Evolutionary conservation across 1,140 invertebrate genomes (phyloP).

Genomic region (Euura lappo): DNA sequence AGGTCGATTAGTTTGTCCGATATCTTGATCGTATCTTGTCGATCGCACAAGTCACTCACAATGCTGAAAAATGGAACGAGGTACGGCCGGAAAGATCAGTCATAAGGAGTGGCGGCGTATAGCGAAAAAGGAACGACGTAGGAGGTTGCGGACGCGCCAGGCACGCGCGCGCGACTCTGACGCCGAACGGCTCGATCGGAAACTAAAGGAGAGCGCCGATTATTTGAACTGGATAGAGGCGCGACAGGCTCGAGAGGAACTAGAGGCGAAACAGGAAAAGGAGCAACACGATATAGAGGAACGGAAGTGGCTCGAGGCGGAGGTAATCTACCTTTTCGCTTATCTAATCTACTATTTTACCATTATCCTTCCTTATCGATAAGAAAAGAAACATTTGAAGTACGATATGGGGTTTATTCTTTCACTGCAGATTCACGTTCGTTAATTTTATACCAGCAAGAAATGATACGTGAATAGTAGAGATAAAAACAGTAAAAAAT

Average conservation of each 20-base stretch:
- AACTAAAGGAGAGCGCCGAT: conserved; percentile 41
- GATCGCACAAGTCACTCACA: background rate
- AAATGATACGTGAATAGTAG: conserved; percentile 18
- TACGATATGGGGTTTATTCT: background rate
- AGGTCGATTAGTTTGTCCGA: no score
- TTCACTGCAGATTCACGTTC: background rate
- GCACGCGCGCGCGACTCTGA: conserved; percentile 53
- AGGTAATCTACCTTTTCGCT: conserved; percentile 37
- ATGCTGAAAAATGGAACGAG: conserved; percentile 2
- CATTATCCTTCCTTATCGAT: background rate
- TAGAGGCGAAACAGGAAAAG: conserved; percentile 54
- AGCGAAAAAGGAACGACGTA: conserved; percentile 67
- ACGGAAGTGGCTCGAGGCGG: conserved; percentile 52
- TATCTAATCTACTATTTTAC: conserved; percentile 13
- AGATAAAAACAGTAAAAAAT: no score
- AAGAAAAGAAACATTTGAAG: background rate
- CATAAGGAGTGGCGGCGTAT: conserved; percentile 67
- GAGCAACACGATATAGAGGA: conserved; percentile 52
- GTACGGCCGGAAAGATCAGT: conserved; percentile 31
- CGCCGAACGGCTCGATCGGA: conserved; percentile 34
- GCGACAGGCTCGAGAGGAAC: conserved; percentile 52
- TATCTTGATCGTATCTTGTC: background rate
- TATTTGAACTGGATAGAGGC: conserved; percentile 59
- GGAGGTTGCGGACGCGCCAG: conserved; percentile 57
- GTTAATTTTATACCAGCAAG: background rate